These are phyloP conservation scores for Vollenhovia emeryi DNA, from an alignment of 1,140 invertebrate genomes.

Conservation along the genomic window DNA sequence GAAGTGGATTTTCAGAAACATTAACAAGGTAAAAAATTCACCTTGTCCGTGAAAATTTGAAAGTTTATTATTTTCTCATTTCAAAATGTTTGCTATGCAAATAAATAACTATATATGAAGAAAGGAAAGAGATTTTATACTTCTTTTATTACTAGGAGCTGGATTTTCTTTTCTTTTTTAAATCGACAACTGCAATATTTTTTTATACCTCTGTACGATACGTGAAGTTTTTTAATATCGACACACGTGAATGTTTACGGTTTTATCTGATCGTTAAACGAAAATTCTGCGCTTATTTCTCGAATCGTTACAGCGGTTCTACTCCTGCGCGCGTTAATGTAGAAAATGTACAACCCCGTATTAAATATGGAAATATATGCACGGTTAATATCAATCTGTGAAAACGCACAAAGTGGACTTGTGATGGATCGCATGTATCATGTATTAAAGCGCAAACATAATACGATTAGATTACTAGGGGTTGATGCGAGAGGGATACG, in stretches of 20 bases:
- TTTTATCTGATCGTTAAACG: neutral
- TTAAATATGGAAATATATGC: neutral
- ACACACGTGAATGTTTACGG: neutral
- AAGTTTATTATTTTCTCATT: neutral
- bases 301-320: neutral
- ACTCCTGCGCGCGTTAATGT: neutral
- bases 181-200: neutral
- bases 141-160: no score
- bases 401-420: neutral
- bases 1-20: neutral
- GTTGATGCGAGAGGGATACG: neutral
- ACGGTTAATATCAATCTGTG: conserved; percentile 6
- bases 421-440: conserved; percentile 58
- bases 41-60: neutral
- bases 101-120: no score
- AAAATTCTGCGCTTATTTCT: neutral
- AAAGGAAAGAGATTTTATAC: no score
- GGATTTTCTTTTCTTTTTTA: neutral
- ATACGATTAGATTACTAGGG: conserved; percentile 51
- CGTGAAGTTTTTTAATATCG: neutral
- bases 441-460: conserved; percentile 45
- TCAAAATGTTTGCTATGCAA: no score
- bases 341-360: neutral
- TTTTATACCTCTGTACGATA: neutral
- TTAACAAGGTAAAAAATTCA: neutral